Evolutionary conservation across 1,140 invertebrate genomes (phyloP), one percentile per base, ranked within the genome.

Genomic region (Calosoma granatense): DNA sequence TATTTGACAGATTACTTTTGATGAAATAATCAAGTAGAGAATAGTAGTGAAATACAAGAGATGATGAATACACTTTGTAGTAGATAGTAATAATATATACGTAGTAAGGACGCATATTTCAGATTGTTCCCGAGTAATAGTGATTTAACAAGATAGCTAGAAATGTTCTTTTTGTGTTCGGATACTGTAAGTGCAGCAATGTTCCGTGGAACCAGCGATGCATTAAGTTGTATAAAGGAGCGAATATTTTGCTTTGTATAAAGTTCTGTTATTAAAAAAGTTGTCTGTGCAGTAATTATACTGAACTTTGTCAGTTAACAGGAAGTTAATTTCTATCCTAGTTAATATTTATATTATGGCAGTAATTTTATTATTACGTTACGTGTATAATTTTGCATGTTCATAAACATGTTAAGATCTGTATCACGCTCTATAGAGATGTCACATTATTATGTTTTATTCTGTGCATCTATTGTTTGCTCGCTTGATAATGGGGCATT

Each of bases 231-330:
- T 17, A 47, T 47, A 17, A 12, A 47, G 26, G 9, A 17, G 4
- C n/a, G n/a, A n/a, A n/a, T n/a, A n/a, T 17, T 47, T 3, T 47
- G 17, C 41, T 47, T 47, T 17, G 41, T 17, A 47, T 4, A 47
- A 47, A 47, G 9, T 47, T 47, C 41, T 17, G 9, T 17, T 47
- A 47, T 47, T 47, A 47, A 47, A 47, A 47, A 47, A 47, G 41
- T 17, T 47, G 41, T 47, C 41, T 47, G 26, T 36, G n/a, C n/a
- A 47, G 41, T 47, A 47, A 47, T 47, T 47, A 47, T 17, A 17
- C 6, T 47, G 41, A 47, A 47, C 41, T 47, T 47, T 47, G 26
- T 47, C 17, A 12, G 15, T 17, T 47, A 47, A 47, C 41, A 47
- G 41, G 41, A 47, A 47, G 41, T 47, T 47, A 47, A 47, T 47